Evolutionary conservation across 1,140 invertebrate genomes (phyloP).

Genomic region (Sipha flava): DNA sequence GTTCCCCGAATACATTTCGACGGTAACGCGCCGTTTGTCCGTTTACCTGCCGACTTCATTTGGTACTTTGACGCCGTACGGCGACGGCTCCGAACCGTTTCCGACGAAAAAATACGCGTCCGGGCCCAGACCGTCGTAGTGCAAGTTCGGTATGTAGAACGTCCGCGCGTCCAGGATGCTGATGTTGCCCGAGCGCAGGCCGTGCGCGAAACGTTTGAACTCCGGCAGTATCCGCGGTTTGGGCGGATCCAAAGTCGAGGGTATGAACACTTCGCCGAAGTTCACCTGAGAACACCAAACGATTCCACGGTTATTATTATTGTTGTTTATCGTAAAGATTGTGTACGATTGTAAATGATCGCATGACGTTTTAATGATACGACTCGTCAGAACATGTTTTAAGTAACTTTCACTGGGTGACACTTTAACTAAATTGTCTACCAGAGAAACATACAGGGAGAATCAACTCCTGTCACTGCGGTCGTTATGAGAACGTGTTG

Average conservation of each 20-base stretch:
- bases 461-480: too few species aligned
- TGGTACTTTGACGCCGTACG: slow-evolving; percentile 77
- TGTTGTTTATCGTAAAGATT: too few species aligned
- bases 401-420: too few species aligned
- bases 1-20: too few species aligned
- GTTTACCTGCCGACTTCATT: slow-evolving; percentile 73
- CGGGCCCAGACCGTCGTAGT: slow-evolving; percentile 81
- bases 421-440: too few species aligned
- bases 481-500: too few species aligned
- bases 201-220: slow-evolving; percentile 75
- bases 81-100: slow-evolving; percentile 67
- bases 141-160: slow-evolving; percentile 84
- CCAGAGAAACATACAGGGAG: too few species aligned
- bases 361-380: too few species aligned
- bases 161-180: slow-evolving; percentile 84
- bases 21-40: too few species aligned
- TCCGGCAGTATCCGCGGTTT: slow-evolving; percentile 67
- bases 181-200: slow-evolving; percentile 79
- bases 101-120: slow-evolving; percentile 92
- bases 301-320: not conserved
- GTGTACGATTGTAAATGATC: too few species aligned
- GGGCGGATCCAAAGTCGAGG: slow-evolving; percentile 61
- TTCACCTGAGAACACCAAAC: slow-evolving; percentile 57
- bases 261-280: slow-evolving; percentile 75
- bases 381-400: too few species aligned